Conservation (phyloP, 2,797 vertebrate species). For the Karalla daura region DNA sequence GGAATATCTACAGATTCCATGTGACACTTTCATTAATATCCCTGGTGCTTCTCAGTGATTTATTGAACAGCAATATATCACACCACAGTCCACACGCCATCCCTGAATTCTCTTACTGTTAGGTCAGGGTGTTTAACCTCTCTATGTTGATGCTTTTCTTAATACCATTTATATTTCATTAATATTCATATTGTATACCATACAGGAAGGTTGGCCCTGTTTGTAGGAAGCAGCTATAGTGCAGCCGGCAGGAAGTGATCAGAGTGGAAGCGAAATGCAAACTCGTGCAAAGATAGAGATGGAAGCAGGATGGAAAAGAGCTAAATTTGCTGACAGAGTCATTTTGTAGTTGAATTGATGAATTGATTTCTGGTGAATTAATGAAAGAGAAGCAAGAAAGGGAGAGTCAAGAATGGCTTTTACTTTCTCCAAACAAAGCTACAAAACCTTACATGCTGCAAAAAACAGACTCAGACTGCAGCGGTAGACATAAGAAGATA, state of each 20-base stretch:
- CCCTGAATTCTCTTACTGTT: constrained; percentile 27
- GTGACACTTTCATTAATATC: constrained; percentile 79
- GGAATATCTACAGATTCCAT: constrained; percentile 75
- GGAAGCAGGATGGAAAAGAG: constrained; percentile 33
- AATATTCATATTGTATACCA: constrained; percentile 11
- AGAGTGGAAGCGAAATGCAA: constrained; percentile 53
- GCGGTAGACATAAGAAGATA: constrained; percentile 92
- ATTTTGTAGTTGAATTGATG: constrained; percentile 53
- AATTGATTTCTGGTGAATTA: too few species aligned
- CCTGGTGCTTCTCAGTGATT: constrained; percentile 70
- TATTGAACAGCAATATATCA: constrained; percentile 63
- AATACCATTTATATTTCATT: background rate
- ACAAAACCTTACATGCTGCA: constrained; percentile 27
- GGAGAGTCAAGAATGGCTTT: constrained; percentile 6
- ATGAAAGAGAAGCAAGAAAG: constrained; percentile 22
- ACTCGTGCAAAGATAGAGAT: constrained; percentile 40
- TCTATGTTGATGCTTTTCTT: background rate
- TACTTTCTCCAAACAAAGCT: constrained; percentile 17
- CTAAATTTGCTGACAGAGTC: constrained; percentile 60
- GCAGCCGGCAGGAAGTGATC: constrained; percentile 54
- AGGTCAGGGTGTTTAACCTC: constrained; percentile 15
- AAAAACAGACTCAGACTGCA: constrained; percentile 74
- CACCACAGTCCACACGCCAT: constrained; percentile 10
- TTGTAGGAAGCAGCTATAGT: constrained; percentile 29
- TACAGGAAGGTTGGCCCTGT: constrained; percentile 11